Evolutionary conservation across 2,797 vertebrate species (phyloP).

Genomic region (Tokudaia tokunoshimensis): DNA sequence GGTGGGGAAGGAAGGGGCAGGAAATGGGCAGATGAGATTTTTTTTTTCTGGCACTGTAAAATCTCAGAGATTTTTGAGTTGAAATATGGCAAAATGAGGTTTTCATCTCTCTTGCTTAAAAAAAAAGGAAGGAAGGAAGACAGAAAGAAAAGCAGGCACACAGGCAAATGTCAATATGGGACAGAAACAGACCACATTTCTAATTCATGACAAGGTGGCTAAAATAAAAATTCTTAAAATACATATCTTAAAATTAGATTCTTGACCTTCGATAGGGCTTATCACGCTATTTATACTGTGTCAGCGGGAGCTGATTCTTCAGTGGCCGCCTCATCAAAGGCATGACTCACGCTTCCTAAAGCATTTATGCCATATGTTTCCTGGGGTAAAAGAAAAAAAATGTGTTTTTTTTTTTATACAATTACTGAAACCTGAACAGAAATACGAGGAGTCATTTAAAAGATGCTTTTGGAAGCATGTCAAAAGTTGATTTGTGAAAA

Average conservation of each 20-base stretch:
- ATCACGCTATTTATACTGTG: constrained; percentile 84
- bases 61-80: constrained; percentile 63
- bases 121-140: not conserved
- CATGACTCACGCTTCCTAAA: constrained; percentile 86
- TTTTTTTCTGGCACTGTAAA: constrained; percentile 41
- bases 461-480: constrained; percentile 51
- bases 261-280: constrained; percentile 81
- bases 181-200: constrained; percentile 59
- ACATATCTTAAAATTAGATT: constrained; percentile 82
- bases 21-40: constrained; percentile 61
- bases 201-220: constrained; percentile 72
- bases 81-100: constrained; percentile 61
- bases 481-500: constrained; percentile 63
- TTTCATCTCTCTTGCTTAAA: constrained; percentile 61
- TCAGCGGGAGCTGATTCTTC: constrained; percentile 78
- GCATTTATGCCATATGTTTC: constrained; percentile 82
- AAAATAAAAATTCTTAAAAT: constrained; percentile 81
- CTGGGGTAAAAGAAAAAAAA: constrained; percentile 71
- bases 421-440: constrained; percentile 68
- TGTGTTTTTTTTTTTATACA: constrained; percentile 63
- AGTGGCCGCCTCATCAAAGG: constrained; percentile 78
- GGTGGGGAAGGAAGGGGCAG: constrained; percentile 49
- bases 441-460: constrained; percentile 74
- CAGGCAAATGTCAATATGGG: constrained; percentile 43
- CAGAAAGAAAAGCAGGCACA: constrained; percentile 12